Percentiles rank a stretch among this genome's conserved stretches.
These are phyloP conservation scores for Pipistrellus nathusii DNA, from an alignment of 2,797 vertebrate genomes.

Conservation along the genomic window DNA sequence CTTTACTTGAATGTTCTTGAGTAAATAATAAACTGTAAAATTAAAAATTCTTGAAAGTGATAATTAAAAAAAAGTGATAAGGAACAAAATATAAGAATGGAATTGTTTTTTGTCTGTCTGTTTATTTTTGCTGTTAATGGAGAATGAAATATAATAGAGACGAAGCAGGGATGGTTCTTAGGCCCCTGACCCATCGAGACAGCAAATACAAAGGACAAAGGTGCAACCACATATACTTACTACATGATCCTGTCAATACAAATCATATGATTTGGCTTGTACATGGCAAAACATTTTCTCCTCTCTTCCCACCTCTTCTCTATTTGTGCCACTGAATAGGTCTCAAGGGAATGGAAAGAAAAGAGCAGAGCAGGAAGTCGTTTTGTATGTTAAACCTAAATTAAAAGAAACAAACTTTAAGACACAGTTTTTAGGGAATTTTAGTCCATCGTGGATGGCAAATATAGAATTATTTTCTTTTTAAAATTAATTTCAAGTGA, in stretches of 20 bases:
- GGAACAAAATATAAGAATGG: background rate
- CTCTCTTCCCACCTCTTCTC: background rate
- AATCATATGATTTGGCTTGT: background rate
- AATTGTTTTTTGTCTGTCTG: background rate
- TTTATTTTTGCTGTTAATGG: slow-evolving; percentile 39
- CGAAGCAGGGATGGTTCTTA: background rate
- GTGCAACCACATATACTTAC: background rate
- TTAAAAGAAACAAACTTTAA: background rate
- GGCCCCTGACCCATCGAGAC: background rate
- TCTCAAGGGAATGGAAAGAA: background rate
- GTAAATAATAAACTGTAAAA: slow-evolving; percentile 52
- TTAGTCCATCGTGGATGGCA: background rate
- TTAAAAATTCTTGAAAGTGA: slow-evolving; percentile 48
- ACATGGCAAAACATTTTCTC: background rate
- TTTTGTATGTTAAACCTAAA: background rate
- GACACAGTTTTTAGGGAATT: background rate
- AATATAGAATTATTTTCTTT: slow-evolving; percentile 28
- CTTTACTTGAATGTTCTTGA: slow-evolving; percentile 51
- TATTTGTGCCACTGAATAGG: background rate
- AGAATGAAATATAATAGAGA: background rate
- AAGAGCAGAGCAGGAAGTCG: background rate
- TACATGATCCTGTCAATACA: background rate
- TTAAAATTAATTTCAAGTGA: slow-evolving; percentile 38
- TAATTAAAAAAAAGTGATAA: slow-evolving; percentile 37
- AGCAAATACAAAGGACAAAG: background rate